Conservation (phyloP, 64 coral and sea anemone genomes). For the Montipora foliosa region DNA sequence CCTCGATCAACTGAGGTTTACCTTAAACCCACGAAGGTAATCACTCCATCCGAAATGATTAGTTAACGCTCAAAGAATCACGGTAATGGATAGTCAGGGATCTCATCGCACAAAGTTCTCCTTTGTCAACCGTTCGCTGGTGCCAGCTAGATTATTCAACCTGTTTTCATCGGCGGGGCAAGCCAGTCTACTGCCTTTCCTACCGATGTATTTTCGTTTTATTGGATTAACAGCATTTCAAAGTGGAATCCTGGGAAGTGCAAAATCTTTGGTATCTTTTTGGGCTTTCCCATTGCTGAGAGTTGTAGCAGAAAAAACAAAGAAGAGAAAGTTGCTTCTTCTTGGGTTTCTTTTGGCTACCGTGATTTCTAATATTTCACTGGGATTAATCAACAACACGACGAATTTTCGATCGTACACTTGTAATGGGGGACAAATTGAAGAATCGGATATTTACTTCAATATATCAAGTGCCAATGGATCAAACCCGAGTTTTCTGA, state of each 20-base stretch:
- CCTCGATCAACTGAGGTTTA: not conserved
- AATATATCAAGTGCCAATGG: conserved; percentile 16
- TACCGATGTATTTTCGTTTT: conserved; percentile 96
- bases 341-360: conserved; percentile 70
- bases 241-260: conserved; percentile 77
- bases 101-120: conserved; percentile 36
- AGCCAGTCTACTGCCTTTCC: conserved; percentile 77
- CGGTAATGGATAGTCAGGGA: conserved; percentile 37
- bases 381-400: conserved; percentile 63
- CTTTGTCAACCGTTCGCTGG: conserved; percentile 69
- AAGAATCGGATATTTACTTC: not conserved
- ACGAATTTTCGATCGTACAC: conserved; percentile 40
- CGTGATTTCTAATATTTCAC: conserved; percentile 72
- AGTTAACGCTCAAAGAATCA: not conserved
- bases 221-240: conserved; percentile 93
- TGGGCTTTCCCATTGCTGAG: conserved; percentile 85
- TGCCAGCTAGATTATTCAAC: conserved; percentile 82
- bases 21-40: not conserved
- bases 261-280: conserved; percentile 74
- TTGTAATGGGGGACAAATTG: conserved; percentile 1
- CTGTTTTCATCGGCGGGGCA: conserved; percentile 81
- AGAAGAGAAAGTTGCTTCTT: conserved; percentile 88
- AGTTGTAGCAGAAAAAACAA: conserved; percentile 76
- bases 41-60: not conserved
- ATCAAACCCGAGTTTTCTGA: not conserved